phyloP scores from a whole-genome alignment of 2,113 vertebrate genomes.

The Synchiropus splendidus region DNA sequence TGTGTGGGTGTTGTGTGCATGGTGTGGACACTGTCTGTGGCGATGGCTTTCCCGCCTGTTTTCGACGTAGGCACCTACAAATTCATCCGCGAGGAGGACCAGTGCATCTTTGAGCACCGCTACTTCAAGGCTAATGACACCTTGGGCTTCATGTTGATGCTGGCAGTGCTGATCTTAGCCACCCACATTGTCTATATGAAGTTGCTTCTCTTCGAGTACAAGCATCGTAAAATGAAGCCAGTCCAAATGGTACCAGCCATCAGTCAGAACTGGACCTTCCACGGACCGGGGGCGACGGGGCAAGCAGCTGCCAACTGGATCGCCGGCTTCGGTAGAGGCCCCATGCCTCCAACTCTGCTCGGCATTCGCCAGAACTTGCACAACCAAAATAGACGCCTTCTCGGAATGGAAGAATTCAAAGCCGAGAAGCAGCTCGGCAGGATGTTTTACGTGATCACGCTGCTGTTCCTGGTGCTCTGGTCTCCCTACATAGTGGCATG shows the following conservation, averaged over 20 bases:
- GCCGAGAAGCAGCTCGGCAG: conserved; percentile 85
- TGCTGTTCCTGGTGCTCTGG: conserved; percentile 90
- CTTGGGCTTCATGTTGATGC: conserved; percentile 92
- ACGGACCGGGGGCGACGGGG: conserved; percentile 87
- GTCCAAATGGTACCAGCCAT: conserved; percentile 90
- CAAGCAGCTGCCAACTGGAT: conserved; percentile 94
- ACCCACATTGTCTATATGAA: conserved; percentile 90
- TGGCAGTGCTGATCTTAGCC: conserved; percentile 84
- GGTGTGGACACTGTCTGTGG: conserved; percentile 89
- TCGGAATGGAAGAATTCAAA: conserved; percentile 90
- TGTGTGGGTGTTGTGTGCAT: conserved; percentile 87
- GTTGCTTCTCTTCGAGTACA: conserved; percentile 86
- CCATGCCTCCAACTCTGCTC: conserved; percentile 87
- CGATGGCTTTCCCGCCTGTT: conserved; percentile 89
- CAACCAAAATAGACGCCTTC: conserved; percentile 81
- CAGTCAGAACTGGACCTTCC: conserved; percentile 95
- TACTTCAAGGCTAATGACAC: conserved; percentile 94
- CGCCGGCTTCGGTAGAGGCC: conserved; percentile 85
- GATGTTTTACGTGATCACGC: conserved; percentile 91
- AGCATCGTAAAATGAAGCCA: conserved; percentile 91
- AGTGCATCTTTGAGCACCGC: conserved; percentile 92
- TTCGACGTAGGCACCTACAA: conserved; percentile 91
- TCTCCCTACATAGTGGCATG: conserved; percentile 89
- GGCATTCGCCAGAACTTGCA: conserved; percentile 89
- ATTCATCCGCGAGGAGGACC: conserved; percentile 88